Conservation (phyloP, 1,140 invertebrate species). For the Eurosta solidaginis region DNA sequence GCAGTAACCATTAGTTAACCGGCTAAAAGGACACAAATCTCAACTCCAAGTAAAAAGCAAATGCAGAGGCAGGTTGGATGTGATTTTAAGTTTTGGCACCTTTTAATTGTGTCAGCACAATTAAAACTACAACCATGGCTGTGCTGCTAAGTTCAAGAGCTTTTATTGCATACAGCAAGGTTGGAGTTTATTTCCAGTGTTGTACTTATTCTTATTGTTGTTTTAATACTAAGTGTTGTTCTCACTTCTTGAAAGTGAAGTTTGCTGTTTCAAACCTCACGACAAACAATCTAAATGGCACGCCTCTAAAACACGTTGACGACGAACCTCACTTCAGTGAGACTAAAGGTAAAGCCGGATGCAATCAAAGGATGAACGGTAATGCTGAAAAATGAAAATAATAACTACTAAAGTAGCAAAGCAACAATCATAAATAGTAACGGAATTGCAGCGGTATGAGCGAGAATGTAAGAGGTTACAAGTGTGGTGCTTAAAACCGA, state of each 20-base stretch:
- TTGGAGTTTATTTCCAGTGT: not conserved
- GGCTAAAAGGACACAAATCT: not conserved
- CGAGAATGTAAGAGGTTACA: not conserved
- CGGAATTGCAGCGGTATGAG: not conserved
- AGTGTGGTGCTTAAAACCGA: constrained; percentile 1
- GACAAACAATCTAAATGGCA: not conserved
- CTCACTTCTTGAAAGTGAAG: not conserved
- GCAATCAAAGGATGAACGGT: not conserved
- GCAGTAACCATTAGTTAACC: not conserved
- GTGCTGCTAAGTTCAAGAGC: too few species aligned
- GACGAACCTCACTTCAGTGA: not conserved
- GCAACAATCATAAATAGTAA: not conserved
- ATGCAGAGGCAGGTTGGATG: not conserved
- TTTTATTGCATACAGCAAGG: not conserved
- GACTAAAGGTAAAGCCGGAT: not conserved
- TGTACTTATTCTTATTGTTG: not conserved
- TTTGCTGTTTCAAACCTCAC: not conserved
- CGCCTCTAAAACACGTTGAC: not conserved
- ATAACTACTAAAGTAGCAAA: not conserved
- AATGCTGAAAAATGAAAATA: constrained; percentile 16
- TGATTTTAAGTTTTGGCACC: constrained; percentile 22
- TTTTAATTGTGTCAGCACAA: constrained; percentile 18
- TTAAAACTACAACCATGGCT: constrained; percentile 8
- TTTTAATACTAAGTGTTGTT: not conserved
- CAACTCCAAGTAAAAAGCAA: not conserved